Conservation (phyloP, 1,140 invertebrate genomes). For the Plodia interpunctella region DNA sequence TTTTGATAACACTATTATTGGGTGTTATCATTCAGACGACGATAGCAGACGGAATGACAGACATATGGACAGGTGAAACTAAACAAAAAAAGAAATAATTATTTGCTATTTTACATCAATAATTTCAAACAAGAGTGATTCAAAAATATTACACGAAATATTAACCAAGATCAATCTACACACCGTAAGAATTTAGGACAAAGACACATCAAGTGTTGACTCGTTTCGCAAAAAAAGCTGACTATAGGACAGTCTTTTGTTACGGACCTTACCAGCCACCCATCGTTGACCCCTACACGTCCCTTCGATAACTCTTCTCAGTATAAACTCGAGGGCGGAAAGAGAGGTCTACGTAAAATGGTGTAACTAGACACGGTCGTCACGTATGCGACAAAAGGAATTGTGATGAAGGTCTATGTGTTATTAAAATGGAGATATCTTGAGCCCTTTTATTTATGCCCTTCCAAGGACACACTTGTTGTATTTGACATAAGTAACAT, state of each 20-base stretch:
- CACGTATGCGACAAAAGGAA: conserved; percentile 51
- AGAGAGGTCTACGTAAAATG: conserved; percentile 25
- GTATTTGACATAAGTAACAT: no score
- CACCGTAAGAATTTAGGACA: not conserved
- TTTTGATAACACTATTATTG: no score
- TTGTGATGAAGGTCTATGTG: conserved; percentile 49
- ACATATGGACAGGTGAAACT: no score
- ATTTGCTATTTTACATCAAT: no score
- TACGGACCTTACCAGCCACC: conserved; percentile 19
- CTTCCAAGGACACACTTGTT: conserved; percentile 27
- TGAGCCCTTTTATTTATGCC: conserved; percentile 51
- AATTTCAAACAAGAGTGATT: no score
- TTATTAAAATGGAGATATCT: conserved; percentile 48
- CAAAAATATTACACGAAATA: no score
- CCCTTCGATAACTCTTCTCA: not conserved
- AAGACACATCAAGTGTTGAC: not conserved
- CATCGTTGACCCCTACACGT: conserved; percentile 14
- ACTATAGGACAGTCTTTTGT: conserved; percentile 23
- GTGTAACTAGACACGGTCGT: conserved; percentile 28
- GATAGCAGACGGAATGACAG: no score
- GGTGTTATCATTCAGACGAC: no score
- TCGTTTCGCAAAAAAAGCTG: conserved; percentile 23
- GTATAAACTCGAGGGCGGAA: conserved; percentile 11
- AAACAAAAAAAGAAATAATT: no score
- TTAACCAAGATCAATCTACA: no score